Evolutionary conservation across 2,797 vertebrate genomes (phyloP), one percentile per base, ranked within the genome.

Genomic region (Furcifer pardalis): DNA sequence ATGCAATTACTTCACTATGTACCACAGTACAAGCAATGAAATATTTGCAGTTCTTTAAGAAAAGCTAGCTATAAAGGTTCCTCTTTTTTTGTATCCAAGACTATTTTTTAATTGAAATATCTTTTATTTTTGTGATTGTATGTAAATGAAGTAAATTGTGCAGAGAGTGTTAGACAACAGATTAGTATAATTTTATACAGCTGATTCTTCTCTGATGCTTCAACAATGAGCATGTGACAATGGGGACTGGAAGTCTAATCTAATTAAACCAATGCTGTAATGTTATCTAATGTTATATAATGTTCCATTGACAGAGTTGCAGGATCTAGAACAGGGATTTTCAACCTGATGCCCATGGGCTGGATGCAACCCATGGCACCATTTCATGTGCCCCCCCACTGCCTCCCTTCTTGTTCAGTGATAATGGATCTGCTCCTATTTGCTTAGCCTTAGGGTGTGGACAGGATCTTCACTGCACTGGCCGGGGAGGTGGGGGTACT

Each of bases 1-100:
- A 95, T 85, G 93, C 92, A 94, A 94, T 96, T 95, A 93, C 92
- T 94, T 92, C 91, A 86, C 94, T 95, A 94, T 89, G 93, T 95
- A 88, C 92, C 92, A 82, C 92, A 93, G 89, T 91, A 86, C 6
- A 2, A 88, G 88, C 89, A 92, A 94, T 94, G 94, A 94, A 95
- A 93, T 92, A 94, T 91, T 92, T 89, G 89, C 94, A 94, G 87
- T 90, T 89, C 85, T 93, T 94, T 88, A 91, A 90, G 88, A 46
- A 85, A 91, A 95, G 89, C 79, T 72, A 91, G 44, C 82, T 90
- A 84, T 89, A 91, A 92, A 92, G 81, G 72, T 63, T 80, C 73
- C n/a, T 81, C 23, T 63, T 81, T 66, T 46, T 77, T 72, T 68
- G 82, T 82, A 93, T 81, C 90, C 85, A 91, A 72, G 92, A 78